Evolutionary conservation across 2,113 vertebrate genomes (phyloP), one percentile per base, ranked within the genome.

Genomic region (Cryptotis parvus): DNA sequence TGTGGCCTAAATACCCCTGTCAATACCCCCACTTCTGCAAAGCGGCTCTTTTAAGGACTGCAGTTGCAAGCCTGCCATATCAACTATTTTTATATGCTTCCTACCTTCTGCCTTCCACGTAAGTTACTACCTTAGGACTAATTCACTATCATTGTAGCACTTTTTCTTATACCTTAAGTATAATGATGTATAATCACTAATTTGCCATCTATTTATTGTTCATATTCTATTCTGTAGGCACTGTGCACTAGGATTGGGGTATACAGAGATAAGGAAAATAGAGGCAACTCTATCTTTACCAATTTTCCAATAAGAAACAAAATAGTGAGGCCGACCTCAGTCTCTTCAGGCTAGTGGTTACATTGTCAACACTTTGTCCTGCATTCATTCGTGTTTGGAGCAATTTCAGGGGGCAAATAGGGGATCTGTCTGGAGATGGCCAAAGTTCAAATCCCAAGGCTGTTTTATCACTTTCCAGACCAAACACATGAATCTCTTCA

Each of bases 61-160:
- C 22, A 4, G 20, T 58, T 58, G 20, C 22, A 58, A 24, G 55
- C 18, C 55, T 35, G 18, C 78, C 5, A 0, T 12, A 8, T 9
- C 22, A 16, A 41, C 66, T 41, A 1, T 33, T 35, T 43, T 49
- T 49, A 49, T 49, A 14, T 9, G 45, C 45, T 49, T 14, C 0
- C 14, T 5, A 3, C 37, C 39, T 9, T 10, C 5, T 66, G 7
- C 27, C 14, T 4, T 0, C 6, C 14, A 0, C 0, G 63, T 9
- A 35, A 0, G 35, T 65, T 33, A 8, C 9, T 15, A 31, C 8
- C 1, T 3, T 1, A 68, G 26, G 41, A 9, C 24, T 3, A 31
- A 5, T 3, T 10, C 5, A 6, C 16, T 31, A 10, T 70, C 39
- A 20, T 76, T 1, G 29, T 7, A 52, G 16, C 3, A 15, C 0